Percentiles rank a stretch among this genome's conserved stretches.
These are phyloP conservation scores for Delichon dasypus DNA, from an alignment of 2,797 vertebrate species.

Conservation along the genomic window DNA sequence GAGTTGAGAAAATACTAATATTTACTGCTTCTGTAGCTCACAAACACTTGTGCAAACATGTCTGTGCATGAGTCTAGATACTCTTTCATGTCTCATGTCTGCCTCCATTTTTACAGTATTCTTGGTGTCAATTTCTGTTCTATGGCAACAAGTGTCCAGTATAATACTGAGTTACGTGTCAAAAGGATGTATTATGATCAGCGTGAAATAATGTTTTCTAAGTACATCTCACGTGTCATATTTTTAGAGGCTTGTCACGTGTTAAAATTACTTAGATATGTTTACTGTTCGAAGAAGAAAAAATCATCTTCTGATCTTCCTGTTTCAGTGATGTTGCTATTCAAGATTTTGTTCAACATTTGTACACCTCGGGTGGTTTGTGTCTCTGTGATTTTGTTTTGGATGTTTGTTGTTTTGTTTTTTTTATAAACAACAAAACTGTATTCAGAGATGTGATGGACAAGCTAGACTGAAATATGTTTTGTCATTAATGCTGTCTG, in stretches of 20 bases:
- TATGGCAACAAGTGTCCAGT: background rate
- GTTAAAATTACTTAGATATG: background rate
- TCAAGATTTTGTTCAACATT: background rate
- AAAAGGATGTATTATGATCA: background rate
- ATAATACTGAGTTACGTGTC: background rate
- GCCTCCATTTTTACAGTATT: background rate
- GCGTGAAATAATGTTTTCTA: background rate
- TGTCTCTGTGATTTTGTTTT: background rate
- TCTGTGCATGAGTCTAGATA: background rate
- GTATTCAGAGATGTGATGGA: background rate
- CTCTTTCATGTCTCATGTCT: background rate
- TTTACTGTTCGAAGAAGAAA: background rate
- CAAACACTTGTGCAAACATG: background rate
- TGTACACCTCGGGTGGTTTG: fast-evolving
- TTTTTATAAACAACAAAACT: background rate
- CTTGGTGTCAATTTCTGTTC: background rate
- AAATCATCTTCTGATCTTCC: background rate
- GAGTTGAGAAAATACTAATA: background rate
- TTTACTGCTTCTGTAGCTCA: background rate
- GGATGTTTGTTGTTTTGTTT: background rate
- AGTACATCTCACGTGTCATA: background rate
- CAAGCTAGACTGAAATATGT: background rate
- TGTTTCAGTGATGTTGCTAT: background rate
- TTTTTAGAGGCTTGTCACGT: fast-evolving
- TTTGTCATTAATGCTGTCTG: background rate